phyloP scores from a whole-genome alignment of 2,888 invertebrate genomes.

The Spatulosminthurus flaviceps region DNA sequence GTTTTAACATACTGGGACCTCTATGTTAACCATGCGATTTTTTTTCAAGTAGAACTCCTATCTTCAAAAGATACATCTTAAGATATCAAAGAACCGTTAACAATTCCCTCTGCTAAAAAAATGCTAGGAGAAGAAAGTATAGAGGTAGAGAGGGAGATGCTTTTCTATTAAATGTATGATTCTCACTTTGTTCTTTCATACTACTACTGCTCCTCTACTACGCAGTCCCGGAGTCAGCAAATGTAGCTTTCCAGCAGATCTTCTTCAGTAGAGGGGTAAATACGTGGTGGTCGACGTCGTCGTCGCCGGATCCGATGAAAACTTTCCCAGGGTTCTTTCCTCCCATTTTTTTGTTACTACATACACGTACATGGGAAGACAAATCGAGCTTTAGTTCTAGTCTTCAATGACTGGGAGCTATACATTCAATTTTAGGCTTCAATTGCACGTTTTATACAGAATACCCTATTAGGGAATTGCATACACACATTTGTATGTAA shows the following conservation, averaged over 20 bases:
- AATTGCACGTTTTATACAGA: no score
- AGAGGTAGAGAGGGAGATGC: neutral
- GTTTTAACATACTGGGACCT: neutral
- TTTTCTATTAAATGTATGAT: slow-evolving; percentile 1
- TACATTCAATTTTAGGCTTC: no score
- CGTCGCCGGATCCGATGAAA: slow-evolving; percentile 2
- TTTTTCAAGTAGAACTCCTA: neutral
- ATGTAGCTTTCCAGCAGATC: neutral
- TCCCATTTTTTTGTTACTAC: neutral
- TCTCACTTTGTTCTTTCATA: neutral
- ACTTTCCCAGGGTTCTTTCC: neutral
- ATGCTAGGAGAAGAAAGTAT: no score
- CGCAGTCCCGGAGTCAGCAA: slow-evolving; percentile 1
- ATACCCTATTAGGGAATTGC: no score
- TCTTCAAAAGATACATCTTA: neutral
- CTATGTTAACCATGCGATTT: neutral
- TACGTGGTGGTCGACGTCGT: slow-evolving; percentile 8
- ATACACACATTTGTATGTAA: no score
- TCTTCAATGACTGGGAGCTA: no score
- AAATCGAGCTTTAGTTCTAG: no score
- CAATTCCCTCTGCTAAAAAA: no score
- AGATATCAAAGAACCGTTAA: neutral
- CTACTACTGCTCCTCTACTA: neutral
- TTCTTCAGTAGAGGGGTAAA: neutral
- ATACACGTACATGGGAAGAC: no score